Evolutionary conservation across 2,113 vertebrate species (phyloP).

Genomic region (Cettia cetti): DNA sequence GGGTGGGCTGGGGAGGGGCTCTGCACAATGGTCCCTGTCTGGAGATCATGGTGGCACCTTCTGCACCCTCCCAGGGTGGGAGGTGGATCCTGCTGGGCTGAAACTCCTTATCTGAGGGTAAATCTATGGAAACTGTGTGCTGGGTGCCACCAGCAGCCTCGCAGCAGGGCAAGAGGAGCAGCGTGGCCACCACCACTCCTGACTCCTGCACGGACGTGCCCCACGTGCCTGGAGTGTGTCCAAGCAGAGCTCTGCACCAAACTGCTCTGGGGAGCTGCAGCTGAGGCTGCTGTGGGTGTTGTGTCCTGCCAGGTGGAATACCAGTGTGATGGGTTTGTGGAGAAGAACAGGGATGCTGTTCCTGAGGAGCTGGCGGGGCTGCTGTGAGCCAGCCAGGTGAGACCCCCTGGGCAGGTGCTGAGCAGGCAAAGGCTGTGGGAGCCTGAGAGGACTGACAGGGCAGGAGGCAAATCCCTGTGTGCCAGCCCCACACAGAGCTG

Average conservation of each 20-base stretch:
- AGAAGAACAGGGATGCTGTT: slow-evolving; percentile 78
- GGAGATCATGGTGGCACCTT: not conserved
- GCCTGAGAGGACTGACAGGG: not conserved
- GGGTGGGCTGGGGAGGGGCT: not conserved
- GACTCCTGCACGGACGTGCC: not conserved
- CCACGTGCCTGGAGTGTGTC: not conserved
- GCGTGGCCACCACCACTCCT: not conserved
- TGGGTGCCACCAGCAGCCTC: not conserved
- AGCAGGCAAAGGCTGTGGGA: not conserved
- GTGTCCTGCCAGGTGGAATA: slow-evolving; percentile 72
- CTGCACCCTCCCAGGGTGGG: not conserved
- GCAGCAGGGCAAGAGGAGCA: not conserved
- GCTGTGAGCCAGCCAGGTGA: slow-evolving; percentile 81
- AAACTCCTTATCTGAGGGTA: not conserved
- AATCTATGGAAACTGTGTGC: not conserved
- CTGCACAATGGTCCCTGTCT: fast-evolving
- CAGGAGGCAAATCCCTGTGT: not conserved
- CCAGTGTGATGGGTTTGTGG: slow-evolving; percentile 76
- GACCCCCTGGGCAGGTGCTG: not conserved
- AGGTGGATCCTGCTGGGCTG: not conserved
- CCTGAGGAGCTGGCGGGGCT: slow-evolving; percentile 81
- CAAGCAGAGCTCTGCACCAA: not conserved
- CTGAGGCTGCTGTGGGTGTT: not conserved
- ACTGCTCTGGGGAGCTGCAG: not conserved
- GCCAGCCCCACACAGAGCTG: not conserved